Evolutionary conservation across 2,888 invertebrate species (phyloP).

Genomic region (Argyra leucocephala): DNA sequence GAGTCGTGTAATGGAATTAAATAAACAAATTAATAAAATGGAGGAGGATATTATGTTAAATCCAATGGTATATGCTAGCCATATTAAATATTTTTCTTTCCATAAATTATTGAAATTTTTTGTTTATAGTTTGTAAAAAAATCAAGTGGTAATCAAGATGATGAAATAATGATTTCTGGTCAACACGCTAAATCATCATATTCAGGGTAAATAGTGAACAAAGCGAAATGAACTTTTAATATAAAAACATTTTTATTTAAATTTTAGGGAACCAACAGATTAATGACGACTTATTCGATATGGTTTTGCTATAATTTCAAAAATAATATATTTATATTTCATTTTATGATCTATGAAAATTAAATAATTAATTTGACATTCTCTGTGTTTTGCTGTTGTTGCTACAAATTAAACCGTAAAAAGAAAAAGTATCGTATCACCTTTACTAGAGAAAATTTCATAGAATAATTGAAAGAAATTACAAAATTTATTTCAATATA

Average conservation of each 20-base stretch:
- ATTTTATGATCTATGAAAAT: slow-evolving; percentile 1
- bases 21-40: slow-evolving; percentile 82
- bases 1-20: slow-evolving; percentile 75
- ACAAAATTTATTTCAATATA: neutral
- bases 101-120: slow-evolving; percentile 21
- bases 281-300: slow-evolving; percentile 30
- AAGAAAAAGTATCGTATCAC: neutral
- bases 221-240: neutral
- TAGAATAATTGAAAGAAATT: neutral
- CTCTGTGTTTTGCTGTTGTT: slow-evolving; percentile 4
- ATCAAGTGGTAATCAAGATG: slow-evolving; percentile 52
- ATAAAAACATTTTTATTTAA: slow-evolving; percentile 1
- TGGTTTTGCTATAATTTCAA: neutral
- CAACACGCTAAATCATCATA: slow-evolving; percentile 40
- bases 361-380: neutral
- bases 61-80: slow-evolving; percentile 53
- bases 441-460: neutral
- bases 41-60: slow-evolving; percentile 91
- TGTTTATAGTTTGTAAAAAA: slow-evolving; percentile 52
- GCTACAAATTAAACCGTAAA: neutral
- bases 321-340: neutral
- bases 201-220: slow-evolving; percentile 32
- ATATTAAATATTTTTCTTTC: slow-evolving; percentile 10
- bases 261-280: slow-evolving; percentile 39
- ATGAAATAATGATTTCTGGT: slow-evolving; percentile 42